These are phyloP conservation scores for Stercorarius parasiticus DNA, from an alignment of 2,113 vertebrate species.

Conservation along the genomic window DNA sequence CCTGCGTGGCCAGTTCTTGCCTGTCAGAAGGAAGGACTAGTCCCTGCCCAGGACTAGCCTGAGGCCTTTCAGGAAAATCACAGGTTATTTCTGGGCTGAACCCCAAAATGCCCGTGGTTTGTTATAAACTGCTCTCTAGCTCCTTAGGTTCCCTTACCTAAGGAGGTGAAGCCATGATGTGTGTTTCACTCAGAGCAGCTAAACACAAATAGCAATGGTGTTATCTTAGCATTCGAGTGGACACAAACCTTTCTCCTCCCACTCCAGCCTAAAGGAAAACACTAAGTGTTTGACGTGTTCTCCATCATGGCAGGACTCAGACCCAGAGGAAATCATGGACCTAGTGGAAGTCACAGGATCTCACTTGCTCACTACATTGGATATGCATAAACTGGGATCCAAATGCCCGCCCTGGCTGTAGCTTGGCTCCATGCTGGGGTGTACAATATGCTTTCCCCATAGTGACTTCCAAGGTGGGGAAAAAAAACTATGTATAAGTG, in stretches of 20 bases:
- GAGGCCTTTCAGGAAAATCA: background rate
- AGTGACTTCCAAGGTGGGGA: accelerated
- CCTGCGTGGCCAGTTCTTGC: background rate
- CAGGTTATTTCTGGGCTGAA: background rate
- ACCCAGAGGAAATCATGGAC: background rate
- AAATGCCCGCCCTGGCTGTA: no score
- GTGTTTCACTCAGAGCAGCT: background rate
- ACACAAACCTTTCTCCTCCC: background rate
- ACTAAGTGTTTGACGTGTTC: background rate
- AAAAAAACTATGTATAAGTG: accelerated
- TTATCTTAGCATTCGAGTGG: background rate
- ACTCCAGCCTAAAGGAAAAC: background rate
- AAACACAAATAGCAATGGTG: background rate
- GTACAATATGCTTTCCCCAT: background rate
- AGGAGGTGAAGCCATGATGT: background rate
- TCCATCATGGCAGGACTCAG: background rate
- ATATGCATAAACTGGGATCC: background rate
- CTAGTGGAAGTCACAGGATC: background rate
- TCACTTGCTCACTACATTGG: accelerated
- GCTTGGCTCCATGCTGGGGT: background rate
- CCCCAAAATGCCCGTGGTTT: accelerated
- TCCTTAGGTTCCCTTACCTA: background rate
- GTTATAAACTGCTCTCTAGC: background rate
- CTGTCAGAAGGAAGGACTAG: background rate
- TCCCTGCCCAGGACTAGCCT: background rate